A percentile compares a stretch with the other conserved stretches of the same genome.
phyloP scores from a whole-genome alignment of 2,797 vertebrate species.

The Sebastes cheni region DNA sequence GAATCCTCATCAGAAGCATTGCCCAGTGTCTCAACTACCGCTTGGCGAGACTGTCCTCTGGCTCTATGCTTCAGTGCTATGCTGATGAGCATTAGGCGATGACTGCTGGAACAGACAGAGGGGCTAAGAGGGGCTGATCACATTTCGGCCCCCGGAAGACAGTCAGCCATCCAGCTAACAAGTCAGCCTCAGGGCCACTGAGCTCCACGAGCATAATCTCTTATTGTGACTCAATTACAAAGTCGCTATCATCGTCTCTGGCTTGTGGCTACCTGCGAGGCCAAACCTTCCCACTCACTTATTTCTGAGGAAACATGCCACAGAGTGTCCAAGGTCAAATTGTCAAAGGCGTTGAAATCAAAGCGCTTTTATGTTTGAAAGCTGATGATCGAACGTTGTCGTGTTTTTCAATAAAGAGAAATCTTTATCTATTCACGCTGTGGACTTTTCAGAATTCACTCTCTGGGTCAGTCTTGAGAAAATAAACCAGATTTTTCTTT shows the following conservation, averaged over 20 bases:
- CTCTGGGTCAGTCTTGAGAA: neutral
- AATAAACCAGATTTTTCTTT: neutral
- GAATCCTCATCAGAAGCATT: slow-evolving; percentile 30
- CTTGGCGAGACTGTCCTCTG: slow-evolving; percentile 34
- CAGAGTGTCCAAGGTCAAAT: slow-evolving; percentile 53
- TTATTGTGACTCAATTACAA: slow-evolving; percentile 51
- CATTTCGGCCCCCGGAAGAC: slow-evolving; percentile 50
- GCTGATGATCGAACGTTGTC: slow-evolving; percentile 11
- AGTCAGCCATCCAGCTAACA: slow-evolving; percentile 53
- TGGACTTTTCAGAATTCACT: neutral
- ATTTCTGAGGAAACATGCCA: slow-evolving; percentile 37
- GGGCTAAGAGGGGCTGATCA: slow-evolving; percentile 53
- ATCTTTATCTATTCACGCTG: slow-evolving; percentile 12
- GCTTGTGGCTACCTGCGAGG: slow-evolving; percentile 59
- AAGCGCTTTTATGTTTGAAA: slow-evolving; percentile 52
- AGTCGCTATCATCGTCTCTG: slow-evolving; percentile 31
- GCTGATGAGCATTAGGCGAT: slow-evolving; percentile 67
- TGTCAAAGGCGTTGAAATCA: slow-evolving; percentile 27
- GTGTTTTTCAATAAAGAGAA: slow-evolving; percentile 4
- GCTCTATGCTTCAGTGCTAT: slow-evolving; percentile 46
- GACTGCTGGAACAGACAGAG: slow-evolving; percentile 58
- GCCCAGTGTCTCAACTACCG: slow-evolving; percentile 21
- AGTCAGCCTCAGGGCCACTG: slow-evolving; percentile 37
- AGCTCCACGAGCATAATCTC: slow-evolving; percentile 55
- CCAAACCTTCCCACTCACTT: slow-evolving; percentile 40